Conservation (phyloP, 2,888 invertebrate species). For the Heliconius cydno region DNA sequence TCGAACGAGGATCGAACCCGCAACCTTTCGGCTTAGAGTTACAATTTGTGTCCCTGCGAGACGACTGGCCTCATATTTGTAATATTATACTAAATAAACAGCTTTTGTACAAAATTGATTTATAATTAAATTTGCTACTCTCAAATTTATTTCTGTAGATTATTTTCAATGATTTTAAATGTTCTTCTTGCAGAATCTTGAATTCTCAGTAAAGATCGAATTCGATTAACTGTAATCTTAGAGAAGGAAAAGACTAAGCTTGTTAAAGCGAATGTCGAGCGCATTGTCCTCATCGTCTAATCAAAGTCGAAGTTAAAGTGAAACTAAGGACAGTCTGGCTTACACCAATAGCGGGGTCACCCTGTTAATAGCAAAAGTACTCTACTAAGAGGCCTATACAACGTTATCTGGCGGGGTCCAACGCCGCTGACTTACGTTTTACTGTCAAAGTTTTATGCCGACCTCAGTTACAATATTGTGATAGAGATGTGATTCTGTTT, state of each 20-base stretch:
- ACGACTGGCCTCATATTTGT: too few species aligned
- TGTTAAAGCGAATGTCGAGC: slow-evolving; percentile 45
- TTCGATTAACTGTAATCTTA: slow-evolving; percentile 41
- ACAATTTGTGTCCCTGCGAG: too few species aligned
- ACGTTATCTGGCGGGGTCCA: slow-evolving; percentile 75
- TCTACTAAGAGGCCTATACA: slow-evolving; percentile 69
- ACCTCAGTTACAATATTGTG: slow-evolving; percentile 53
- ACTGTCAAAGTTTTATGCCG: slow-evolving; percentile 80
- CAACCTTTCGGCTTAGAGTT: too few species aligned
- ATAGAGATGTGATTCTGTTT: slow-evolving; percentile 26
- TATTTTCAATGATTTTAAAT: neutral
- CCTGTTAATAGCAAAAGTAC: slow-evolving; percentile 73
- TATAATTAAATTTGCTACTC: too few species aligned
- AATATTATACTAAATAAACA: too few species aligned
- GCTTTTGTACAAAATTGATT: too few species aligned
- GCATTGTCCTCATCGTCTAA: slow-evolving; percentile 58
- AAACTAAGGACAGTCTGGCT: slow-evolving; percentile 62
- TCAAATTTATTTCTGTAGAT: neutral
- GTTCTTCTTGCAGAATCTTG: neutral
- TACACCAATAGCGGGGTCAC: slow-evolving; percentile 62
- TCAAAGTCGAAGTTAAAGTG: slow-evolving; percentile 45
- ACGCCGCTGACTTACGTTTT: slow-evolving; percentile 77
- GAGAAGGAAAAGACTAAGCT: slow-evolving; percentile 46
- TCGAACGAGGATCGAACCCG: too few species aligned
- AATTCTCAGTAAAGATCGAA: slow-evolving; percentile 32